Evolutionary conservation across 23 tunicate genomes (phyloP).

Genomic region (Trididemnum clinides): DNA sequence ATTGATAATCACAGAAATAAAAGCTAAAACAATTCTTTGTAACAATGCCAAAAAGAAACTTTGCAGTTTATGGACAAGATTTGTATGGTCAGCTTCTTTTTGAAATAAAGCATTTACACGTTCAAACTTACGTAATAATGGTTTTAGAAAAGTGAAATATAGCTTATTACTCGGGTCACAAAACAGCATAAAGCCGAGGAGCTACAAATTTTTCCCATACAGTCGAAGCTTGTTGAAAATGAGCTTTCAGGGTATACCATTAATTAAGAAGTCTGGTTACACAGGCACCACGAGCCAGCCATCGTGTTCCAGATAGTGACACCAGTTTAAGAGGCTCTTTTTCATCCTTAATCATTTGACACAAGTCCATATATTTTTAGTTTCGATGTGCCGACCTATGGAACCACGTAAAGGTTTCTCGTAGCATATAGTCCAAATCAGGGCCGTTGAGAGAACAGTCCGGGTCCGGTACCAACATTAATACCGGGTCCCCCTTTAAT

Average conservation of each 20-base stretch:
- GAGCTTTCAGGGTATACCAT: neutral
- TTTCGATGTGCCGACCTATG: neutral
- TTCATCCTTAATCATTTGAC: neutral
- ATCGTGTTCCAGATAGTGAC: neutral
- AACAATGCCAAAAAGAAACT: too few relatives aligned
- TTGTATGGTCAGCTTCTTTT: too few relatives aligned
- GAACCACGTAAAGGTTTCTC: constrained; percentile 4
- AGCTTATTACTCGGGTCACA: neutral
- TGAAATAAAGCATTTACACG: neutral
- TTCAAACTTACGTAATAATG: neutral
- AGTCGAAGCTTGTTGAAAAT: neutral
- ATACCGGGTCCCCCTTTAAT: too few relatives aligned
- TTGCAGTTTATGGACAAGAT: too few relatives aligned
- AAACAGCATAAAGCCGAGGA: neutral
- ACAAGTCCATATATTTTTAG: neutral
- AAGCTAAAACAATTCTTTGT: too few relatives aligned
- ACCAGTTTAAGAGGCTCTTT: neutral
- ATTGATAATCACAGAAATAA: too few relatives aligned
- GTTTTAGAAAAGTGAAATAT: neutral
- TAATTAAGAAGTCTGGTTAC: neutral
- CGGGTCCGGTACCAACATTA: too few relatives aligned
- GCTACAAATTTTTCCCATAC: neutral
- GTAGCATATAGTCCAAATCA: neutral
- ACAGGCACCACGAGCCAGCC: constrained; percentile 8
- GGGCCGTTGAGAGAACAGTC: too few relatives aligned